Percentiles rank a stretch among this genome's conserved stretches.
Evolutionary conservation across 2,113 vertebrate genomes (phyloP).

Genomic region (Syngnathus typhle): DNA sequence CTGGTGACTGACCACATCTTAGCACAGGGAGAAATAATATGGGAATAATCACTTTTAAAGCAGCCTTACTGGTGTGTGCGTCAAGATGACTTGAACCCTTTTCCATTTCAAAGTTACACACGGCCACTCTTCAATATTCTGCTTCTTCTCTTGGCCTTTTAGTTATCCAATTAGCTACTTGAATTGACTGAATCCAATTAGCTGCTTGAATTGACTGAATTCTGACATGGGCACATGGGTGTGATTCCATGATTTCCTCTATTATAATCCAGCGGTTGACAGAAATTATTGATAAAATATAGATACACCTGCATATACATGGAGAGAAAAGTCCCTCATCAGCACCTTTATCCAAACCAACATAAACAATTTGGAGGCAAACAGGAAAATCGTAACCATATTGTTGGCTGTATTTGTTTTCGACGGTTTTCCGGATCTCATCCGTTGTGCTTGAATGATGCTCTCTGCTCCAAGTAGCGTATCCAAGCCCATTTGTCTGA

Average conservation of each 20-base stretch:
- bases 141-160: conserved; percentile 51
- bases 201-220: conserved; percentile 57
- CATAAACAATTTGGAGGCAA: no score
- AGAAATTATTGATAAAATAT: no score
- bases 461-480: conserved; percentile 1
- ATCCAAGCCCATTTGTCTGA: conserved; percentile 20
- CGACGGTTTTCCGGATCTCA: conserved; percentile 32
- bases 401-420: conserved; percentile 36
- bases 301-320: no score
- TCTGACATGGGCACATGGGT: conserved; percentile 56
- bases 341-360: no score
- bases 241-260: conserved; percentile 33
- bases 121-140: conserved; percentile 62
- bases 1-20: conserved; percentile 53
- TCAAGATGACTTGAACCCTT: conserved; percentile 57
- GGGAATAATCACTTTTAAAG: conserved; percentile 41
- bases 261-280: no score
- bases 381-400: background rate
- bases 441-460: conserved; percentile 43
- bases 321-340: no score
- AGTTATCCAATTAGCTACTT: conserved; percentile 67
- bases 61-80: conserved; percentile 25
- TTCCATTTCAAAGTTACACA: conserved; percentile 59
- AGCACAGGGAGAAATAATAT: conserved; percentile 38
- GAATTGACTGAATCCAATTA: conserved; percentile 67